Evolutionary conservation across 1,140 invertebrate species (phyloP).

Genomic region (Nymphalis io): DNA sequence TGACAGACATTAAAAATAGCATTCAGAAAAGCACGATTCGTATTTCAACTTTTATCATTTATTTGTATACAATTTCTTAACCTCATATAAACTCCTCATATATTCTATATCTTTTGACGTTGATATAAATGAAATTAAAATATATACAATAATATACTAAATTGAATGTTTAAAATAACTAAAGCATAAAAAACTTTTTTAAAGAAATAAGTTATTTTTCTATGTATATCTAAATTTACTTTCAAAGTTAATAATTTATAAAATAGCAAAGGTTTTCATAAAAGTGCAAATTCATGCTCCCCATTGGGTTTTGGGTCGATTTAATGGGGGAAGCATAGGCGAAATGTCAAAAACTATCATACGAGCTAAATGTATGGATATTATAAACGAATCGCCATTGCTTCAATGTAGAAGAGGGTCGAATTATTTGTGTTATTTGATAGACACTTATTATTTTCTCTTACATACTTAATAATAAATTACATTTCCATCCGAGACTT

Average conservation of each 20-base stretch:
- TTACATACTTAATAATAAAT: no score
- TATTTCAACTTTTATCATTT: no score
- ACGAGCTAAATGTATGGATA: slow-evolving; percentile 56
- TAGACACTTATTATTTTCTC: no score
- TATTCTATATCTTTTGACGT: neutral
- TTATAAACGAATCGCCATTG: slow-evolving; percentile 34
- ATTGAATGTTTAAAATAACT: neutral
- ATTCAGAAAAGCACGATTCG: neutral
- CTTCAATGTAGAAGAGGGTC: slow-evolving; percentile 19
- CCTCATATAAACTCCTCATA: no score
- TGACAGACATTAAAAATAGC: neutral
- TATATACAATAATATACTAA: neutral
- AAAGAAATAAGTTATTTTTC: neutral
- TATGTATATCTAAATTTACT: neutral
- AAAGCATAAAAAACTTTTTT: neutral
- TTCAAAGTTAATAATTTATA: slow-evolving; percentile 2
- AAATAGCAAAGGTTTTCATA: slow-evolving; percentile 20
- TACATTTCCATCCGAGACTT: no score
- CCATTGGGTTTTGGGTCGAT: slow-evolving; percentile 29
- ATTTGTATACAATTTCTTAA: no score
- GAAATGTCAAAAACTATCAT: slow-evolving; percentile 67
- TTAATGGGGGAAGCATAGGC: slow-evolving; percentile 61
- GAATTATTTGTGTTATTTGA: slow-evolving; percentile 17
- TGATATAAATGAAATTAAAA: neutral
- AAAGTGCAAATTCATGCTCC: slow-evolving; percentile 36